phyloP scores from a whole-genome alignment of 2,113 vertebrate genomes.

The Gymnocephalus cernua region DNA sequence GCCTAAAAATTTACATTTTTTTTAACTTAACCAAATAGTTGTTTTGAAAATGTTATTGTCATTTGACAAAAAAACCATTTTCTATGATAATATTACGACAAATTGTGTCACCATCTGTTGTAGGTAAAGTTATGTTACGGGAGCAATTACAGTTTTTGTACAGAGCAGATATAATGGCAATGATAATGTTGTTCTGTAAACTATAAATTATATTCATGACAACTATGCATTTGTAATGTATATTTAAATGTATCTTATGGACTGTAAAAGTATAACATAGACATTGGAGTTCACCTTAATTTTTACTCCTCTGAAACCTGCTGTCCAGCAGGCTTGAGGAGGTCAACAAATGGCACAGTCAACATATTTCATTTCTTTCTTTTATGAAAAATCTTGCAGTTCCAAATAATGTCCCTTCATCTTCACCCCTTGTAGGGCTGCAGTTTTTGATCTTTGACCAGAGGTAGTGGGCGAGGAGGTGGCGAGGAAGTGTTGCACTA shows the following conservation, averaged over 20 bases:
- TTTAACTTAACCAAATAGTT: too few relatives aligned
- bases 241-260: neutral
- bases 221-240: neutral
- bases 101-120: neutral
- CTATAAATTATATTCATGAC: neutral
- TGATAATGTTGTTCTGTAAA: neutral
- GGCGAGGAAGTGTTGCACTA: constrained; percentile 28
- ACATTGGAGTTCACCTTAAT: constrained; percentile 23
- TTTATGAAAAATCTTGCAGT: constrained; percentile 58
- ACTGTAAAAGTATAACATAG: constrained; percentile 8
- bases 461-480: constrained; percentile 30
- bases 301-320: constrained; percentile 52
- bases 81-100: neutral
- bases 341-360: constrained; percentile 68
- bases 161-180: neutral
- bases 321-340: constrained; percentile 64
- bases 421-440: constrained; percentile 32
- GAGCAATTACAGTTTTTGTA: neutral
- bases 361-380: constrained; percentile 63
- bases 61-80: neutral
- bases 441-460: constrained; percentile 68
- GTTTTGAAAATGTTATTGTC: too few relatives aligned
- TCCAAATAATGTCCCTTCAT: constrained; percentile 58
- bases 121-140: neutral
- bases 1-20: too few relatives aligned